Percentiles rank a stretch among this genome's conserved stretches.
Conservation (phyloP, 2,888 invertebrate genomes). For the Drosophila ustulata region DNA sequence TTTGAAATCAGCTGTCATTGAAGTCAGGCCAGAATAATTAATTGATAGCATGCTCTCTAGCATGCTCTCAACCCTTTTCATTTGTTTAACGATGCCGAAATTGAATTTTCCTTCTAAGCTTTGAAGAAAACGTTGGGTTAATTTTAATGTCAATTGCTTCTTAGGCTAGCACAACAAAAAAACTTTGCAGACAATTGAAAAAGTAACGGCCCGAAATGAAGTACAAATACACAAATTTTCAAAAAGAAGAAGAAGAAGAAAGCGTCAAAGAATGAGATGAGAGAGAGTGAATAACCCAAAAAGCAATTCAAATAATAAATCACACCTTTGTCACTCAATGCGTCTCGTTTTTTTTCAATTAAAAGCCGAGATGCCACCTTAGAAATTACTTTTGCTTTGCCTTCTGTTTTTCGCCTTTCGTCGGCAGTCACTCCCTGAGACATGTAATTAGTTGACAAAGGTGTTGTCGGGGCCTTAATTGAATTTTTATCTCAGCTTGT, state of each 20-base stretch:
- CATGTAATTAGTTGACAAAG: constrained; percentile 80
- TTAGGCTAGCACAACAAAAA: constrained; percentile 25
- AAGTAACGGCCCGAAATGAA: constrained; percentile 49
- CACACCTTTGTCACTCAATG: constrained; percentile 78
- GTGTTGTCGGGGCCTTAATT: constrained; percentile 68
- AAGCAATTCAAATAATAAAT: constrained; percentile 75
- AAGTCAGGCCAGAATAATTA: constrained; percentile 40
- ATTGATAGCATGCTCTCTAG: constrained; percentile 31
- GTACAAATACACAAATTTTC: constrained; percentile 48
- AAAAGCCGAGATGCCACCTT: constrained; percentile 62
- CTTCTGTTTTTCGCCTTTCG: constrained; percentile 60
- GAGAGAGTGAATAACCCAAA: constrained; percentile 33
- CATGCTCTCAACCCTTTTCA: constrained; percentile 37
- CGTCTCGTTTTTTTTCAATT: constrained; percentile 57
- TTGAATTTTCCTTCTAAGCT: constrained; percentile 42
- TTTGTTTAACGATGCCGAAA: constrained; percentile 42
- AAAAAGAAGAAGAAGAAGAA: constrained; percentile 15
- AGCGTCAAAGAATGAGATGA: not conserved
- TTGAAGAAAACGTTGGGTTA: constrained; percentile 49
- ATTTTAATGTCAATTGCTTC: constrained; percentile 60
- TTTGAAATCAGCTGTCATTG: constrained; percentile 43
- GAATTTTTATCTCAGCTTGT: constrained; percentile 74
- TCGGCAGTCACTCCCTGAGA: constrained; percentile 48
- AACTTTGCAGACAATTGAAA: constrained; percentile 62
- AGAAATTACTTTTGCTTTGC: constrained; percentile 52